Conservation (phyloP, 1,140 invertebrate species). For the Drusus annulatus region DNA sequence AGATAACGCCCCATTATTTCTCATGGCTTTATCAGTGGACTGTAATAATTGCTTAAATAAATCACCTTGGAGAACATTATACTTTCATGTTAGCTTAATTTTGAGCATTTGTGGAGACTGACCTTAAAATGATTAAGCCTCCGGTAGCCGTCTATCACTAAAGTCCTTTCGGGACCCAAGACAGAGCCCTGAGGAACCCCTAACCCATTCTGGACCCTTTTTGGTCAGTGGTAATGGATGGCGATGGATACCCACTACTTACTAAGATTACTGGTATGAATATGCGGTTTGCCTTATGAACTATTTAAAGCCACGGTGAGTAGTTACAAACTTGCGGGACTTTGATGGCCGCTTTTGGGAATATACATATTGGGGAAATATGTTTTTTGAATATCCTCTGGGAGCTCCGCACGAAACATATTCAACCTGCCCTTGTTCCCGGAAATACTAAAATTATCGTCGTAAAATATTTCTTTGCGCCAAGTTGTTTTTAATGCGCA, state of each 20-base stretch:
- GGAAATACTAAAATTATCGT: no score
- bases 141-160: constrained; percentile 38
- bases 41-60: constrained; percentile 22
- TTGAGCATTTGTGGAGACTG: constrained; percentile 15
- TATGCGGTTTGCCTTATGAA: constrained; percentile 38
- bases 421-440: no score
- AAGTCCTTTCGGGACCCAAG: constrained; percentile 34
- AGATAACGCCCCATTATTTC: not conserved
- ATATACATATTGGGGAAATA: not conserved
- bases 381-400: not conserved
- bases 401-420: no score
- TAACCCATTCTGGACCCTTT: constrained; percentile 13
- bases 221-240: constrained; percentile 40
- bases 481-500: no score
- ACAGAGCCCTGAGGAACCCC: constrained; percentile 12
- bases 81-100: constrained; percentile 22
- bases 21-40: not conserved
- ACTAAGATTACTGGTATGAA: constrained; percentile 35
- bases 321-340: constrained; percentile 14
- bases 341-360: constrained; percentile 2
- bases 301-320: constrained; percentile 21
- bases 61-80: constrained; percentile 6
- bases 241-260: constrained; percentile 19
- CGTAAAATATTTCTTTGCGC: no score
- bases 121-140: constrained; percentile 45